Base-by-base conservation (phyloP, 2,888 invertebrate species). In the Gymnoscelis rufifasciata region DNA sequence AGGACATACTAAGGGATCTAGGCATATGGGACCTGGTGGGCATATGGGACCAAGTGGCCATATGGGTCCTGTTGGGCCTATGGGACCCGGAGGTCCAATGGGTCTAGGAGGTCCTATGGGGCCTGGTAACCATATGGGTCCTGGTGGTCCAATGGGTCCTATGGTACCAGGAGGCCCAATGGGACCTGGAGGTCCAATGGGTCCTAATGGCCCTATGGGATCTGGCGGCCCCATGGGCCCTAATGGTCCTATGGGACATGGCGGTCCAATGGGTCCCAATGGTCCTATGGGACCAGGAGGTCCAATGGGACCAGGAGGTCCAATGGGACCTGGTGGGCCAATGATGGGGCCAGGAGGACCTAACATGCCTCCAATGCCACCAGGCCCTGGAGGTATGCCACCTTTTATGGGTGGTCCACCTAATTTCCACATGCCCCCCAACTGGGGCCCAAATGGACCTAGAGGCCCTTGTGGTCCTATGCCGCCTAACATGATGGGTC, bases 401-500 rank as follows among this genome's bases (percentile, higher is more conserved):
- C 59, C 60, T 29, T 61, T 59, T 50, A 77, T 83, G 73, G 76
- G 78, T 31, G 79, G 80, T 1, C 82, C 83, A 1, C 81, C 80
- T 2, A 82, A 83, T 54, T 82, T 73, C 35, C 69, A 70, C 2
- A 81, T 83, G 80, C 83, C 83, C 1, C 82, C 83, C 0, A 80
- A 78, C 56, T 82, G 81, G 76, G 82, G 84, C 1, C 83, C 84
- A 1, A 80, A 78, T 56, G 79, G 83, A 0, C 82, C 75, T 0
- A 67, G 70, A 50, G 68, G 71, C 3, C 70, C 67, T 3, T 64
- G 69, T 53, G 68, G 67, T n/a, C 62, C 66, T 4, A 66, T 71
- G 64, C 75, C 71, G 13, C 71, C 77, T 7, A 73, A 73, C 36
- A 71, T 73, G 73, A 69, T 69, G 43, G 72, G 73, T 0, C 73